Evolutionary conservation across 1,140 invertebrate species (phyloP), one percentile per base, ranked within the genome.

Genomic region (Trichogramma pretiosum): DNA sequence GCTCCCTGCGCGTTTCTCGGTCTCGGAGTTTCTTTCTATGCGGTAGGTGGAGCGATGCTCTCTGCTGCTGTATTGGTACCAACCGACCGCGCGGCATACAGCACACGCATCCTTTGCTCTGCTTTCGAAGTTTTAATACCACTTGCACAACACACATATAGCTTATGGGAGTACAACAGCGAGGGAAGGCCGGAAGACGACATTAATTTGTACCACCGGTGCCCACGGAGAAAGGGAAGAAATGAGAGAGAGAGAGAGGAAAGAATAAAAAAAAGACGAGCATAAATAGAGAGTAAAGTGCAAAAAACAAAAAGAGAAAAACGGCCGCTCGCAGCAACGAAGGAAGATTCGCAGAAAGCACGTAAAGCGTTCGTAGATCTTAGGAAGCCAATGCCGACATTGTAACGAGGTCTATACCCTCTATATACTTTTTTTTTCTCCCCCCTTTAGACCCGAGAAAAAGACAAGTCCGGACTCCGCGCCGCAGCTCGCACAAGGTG

Each of bases 331-430:
- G 24, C 16, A 45, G 24, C n/a, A 22, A 17, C 21, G 40, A 21
- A 17, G n/a, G 23, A 16, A 38, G 18, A 37, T 51, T 51, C 49
- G 18, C 14, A 30, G 49, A 51, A 51, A 51, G n/a, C 44, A 39
- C 44, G 44, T 51, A 46, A 51, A 51, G 23, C 30, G 41, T 21
- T 14, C 7, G n/a, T 38, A 47, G 45, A 47, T 47, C 45, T 47
- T 38, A 47, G 32, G 44, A 17, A 36, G 24, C 21, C 16, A 14
- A 9, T 16, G 34, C 35, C 44, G 39, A 37, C 42, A 44, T n/a
- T 50, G 42, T 40, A 50, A 50, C 35, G 42, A 45, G 37, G n/a
- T n/a, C n/a, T n/a, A n/a, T n/a, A n/a, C n/a, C n/a, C n/a, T n/a
- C n/a, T n/a, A n/a, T n/a, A n/a, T n/a, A n/a, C n/a, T n/a, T n/a